Evolutionary conservation across 2,113 vertebrate genomes (phyloP), one percentile per base, ranked within the genome.

Genomic region (Lagenorhynchus albirostris): DNA sequence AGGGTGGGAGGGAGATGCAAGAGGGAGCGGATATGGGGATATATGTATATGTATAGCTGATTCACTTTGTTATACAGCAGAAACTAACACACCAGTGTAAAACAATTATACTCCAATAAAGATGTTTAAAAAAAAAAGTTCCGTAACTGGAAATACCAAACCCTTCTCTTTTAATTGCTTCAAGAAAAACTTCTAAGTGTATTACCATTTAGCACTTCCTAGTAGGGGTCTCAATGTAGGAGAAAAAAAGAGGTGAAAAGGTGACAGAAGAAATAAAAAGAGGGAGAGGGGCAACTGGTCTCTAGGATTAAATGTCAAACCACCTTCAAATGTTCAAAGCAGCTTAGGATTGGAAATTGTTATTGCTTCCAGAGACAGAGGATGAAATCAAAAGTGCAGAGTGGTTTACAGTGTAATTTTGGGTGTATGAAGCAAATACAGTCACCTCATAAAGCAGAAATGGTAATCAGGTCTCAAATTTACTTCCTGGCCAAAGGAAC

Each of bases 321-420:
- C 20, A 60, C 73, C 50, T 95, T 85, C 73, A 77, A 95, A 91
- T 44, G n/a, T 44, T 88, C 53, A 89, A 93, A 76, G 60, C 33
- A 92, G 74, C 47, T 91, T 70, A 82, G 62, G 20, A 14, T 93
- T 73, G 85, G 68, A 97, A 95, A 95, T 94, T 81, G 47, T 92
- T 94, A 87, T 13, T 76, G 38, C 67, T 97, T 93, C n/a, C 25
- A 83, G 63, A 89, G 44, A 87, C 29, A 68, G 0, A 83, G 41
- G 44, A 95, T 58, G 33, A 92, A 76, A 83, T 84, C 60, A 87
- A 89, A 96, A 95, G 80, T 83, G 14, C 89, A 68, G 95, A 86
- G 53, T 62, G 41, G 41, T 92, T 74, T 95, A 55, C 67, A 18
- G 65, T 21, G 38, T 23, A 18, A 36, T 68, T 20, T 79, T 63